phyloP scores from a whole-genome alignment of 2,888 invertebrate species.

The Gandaritis pyraliata region DNA sequence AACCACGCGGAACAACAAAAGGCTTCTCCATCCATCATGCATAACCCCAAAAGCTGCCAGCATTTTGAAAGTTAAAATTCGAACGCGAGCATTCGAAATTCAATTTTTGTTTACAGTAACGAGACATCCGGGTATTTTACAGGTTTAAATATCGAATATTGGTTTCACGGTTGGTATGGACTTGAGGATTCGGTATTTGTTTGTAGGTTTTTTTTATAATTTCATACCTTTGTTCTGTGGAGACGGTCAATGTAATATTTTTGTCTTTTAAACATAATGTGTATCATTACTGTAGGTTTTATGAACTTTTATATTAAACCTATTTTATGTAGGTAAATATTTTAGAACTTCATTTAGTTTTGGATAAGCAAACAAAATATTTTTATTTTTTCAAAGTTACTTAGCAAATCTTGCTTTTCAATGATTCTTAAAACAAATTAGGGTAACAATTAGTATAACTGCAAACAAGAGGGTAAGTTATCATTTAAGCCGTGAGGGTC shows the following conservation, averaged over 20 bases:
- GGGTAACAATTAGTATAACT: constrained; percentile 13
- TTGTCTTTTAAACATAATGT: neutral
- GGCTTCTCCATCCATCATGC: constrained; percentile 6
- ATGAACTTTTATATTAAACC: too few species aligned
- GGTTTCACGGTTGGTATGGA: constrained; percentile 18
- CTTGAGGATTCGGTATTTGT: neutral
- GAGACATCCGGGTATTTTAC: constrained; percentile 35
- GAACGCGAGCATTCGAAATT: constrained; percentile 36
- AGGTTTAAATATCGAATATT: constrained; percentile 29
- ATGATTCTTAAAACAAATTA: neutral
- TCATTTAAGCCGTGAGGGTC: constrained; percentile 4
- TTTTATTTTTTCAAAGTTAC: too few species aligned
- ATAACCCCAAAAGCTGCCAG: constrained; percentile 24
- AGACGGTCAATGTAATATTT: neutral
- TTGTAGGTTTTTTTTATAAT: constrained; percentile 1
- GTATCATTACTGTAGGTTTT: too few species aligned
- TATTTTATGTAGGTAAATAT: too few species aligned
- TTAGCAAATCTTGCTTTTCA: neutral
- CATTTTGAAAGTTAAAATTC: constrained; percentile 41
- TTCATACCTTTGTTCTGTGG: neutral
- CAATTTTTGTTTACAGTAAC: constrained; percentile 43
- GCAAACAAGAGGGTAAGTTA: constrained; percentile 21
- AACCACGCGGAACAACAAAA: constrained; percentile 12
- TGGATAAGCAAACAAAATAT: too few species aligned
- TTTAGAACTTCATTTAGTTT: too few species aligned